These are phyloP conservation scores for Cryptoleucopteryx plumbea DNA, from an alignment of 2,113 vertebrate species.

Conservation along the genomic window DNA sequence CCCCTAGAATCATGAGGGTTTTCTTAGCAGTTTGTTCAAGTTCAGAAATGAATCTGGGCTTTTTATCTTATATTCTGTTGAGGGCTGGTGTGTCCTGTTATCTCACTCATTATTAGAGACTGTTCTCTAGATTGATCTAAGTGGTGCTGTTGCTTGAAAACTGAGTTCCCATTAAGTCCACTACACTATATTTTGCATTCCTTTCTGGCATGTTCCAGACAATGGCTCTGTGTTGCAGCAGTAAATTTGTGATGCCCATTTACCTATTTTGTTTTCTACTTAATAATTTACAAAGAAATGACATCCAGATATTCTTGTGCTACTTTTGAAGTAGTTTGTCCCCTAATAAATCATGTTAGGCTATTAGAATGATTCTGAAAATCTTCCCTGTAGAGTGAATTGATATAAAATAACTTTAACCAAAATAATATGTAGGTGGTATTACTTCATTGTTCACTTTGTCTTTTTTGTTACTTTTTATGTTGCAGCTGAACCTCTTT, in stretches of 20 bases:
- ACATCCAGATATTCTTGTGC: not conserved
- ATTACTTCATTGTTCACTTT: not conserved
- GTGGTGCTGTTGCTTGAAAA: not conserved
- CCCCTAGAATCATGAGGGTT: not conserved
- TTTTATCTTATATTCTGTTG: not conserved
- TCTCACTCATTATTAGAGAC: not conserved
- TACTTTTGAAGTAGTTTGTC: not conserved
- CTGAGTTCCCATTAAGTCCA: not conserved
- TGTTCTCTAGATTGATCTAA: not conserved
- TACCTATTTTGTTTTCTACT: too few relatives aligned
- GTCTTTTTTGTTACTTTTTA: not conserved
- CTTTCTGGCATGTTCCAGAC: not conserved
- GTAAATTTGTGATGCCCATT: not conserved
- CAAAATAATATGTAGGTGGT: not conserved
- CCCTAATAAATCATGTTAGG: not conserved
- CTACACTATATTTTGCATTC: not conserved
- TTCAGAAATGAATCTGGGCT: not conserved
- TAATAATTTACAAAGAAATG: not conserved
- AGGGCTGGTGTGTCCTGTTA: not conserved
- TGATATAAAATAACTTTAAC: not conserved
- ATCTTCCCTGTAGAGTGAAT: not conserved
- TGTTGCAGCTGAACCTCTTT: not conserved
- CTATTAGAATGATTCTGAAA: not conserved
- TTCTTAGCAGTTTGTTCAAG: not conserved
- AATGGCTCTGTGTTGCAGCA: not conserved